Evolutionary conservation across 2,113 vertebrate genomes (phyloP), one percentile per base, ranked within the genome.

Genomic region (Physeter macrocephalus): DNA sequence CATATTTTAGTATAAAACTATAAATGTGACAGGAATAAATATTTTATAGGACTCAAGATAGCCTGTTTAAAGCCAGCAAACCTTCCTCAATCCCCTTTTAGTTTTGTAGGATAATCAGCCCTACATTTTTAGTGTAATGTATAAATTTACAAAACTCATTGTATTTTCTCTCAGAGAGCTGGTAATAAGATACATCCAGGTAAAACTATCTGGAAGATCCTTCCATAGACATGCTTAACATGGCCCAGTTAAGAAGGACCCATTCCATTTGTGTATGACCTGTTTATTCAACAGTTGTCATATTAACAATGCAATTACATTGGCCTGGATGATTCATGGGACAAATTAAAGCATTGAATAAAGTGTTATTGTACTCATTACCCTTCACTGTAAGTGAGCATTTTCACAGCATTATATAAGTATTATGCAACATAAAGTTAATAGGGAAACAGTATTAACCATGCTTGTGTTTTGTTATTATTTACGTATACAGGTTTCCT

Each of bases 391-490:
- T 94, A 96, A 96, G 90, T 78, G 91, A 88, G 29, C 81, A 94
- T 95, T 97, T 96, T 90, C 85, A 89, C 6, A 67, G 71, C 57
- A 93, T 97, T 96, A 94, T 95, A 29, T 82, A 96, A 95, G 84
- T 84, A 92, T 92, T 86, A 96, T 82, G 83, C 84, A 94, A 93
- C 81, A 96, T 91, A 96, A 98, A 97, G 92, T 96, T 97, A 97
- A 97, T 90, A 94, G 94, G 84, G 66, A 96, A 95, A 80, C 25
- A 29, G 18, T 82, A 78, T 66, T 97, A 87, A 84, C 80, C 49
- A 80, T 36, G 27, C 82, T 95, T 57, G 25, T 41, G n/a, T n/a
- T 93, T 90, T 85, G 54, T 75, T 64, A 54, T 57, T 94, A 39
- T 90, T 97, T 94, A 92, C 20, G 11, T 84, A 34, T 61, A 85